phyloP scores from a whole-genome alignment of 2,113 vertebrate species.

The Prolemur simus region DNA sequence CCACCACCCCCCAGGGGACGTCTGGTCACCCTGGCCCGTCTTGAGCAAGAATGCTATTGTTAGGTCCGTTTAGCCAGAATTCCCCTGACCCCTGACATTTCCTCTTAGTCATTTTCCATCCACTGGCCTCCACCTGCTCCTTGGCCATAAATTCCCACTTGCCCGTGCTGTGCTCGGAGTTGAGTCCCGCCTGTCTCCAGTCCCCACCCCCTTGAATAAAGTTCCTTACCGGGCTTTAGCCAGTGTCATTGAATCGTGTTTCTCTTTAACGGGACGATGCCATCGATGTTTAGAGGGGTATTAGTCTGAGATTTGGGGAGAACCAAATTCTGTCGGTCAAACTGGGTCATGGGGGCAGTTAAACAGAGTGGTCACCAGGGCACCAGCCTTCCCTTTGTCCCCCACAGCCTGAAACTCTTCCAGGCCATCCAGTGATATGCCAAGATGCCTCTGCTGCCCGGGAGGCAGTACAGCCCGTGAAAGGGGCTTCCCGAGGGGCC shows the following conservation, averaged over 20 bases:
- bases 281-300: not conserved
- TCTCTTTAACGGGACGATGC: not conserved
- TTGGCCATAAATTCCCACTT: not conserved
- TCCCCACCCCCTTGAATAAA: not conserved
- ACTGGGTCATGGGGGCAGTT: too few relatives aligned
- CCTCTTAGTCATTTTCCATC: not conserved
- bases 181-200: not conserved
- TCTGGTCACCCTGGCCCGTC: not conserved
- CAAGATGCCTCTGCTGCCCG: not conserved
- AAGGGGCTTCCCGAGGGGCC: not conserved
- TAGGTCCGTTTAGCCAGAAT: not conserved
- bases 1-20: not conserved
- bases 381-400: too few relatives aligned
- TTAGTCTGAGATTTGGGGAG: not conserved
- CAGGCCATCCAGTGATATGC: not conserved
- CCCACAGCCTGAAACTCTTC: not conserved
- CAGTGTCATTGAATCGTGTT: not conserved
- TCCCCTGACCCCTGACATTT: too few relatives aligned
- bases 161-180: not conserved
- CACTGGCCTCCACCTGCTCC: not conserved
- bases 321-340: not conserved
- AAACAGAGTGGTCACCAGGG: not conserved
- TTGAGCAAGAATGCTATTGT: not conserved
- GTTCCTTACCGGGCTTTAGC: not conserved
- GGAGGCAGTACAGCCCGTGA: fast-evolving